Percentiles rank a stretch among this genome's conserved stretches.
phyloP scores from a whole-genome alignment of 1,140 invertebrate genomes.

The Ceratoteleas bidentatus region DNA sequence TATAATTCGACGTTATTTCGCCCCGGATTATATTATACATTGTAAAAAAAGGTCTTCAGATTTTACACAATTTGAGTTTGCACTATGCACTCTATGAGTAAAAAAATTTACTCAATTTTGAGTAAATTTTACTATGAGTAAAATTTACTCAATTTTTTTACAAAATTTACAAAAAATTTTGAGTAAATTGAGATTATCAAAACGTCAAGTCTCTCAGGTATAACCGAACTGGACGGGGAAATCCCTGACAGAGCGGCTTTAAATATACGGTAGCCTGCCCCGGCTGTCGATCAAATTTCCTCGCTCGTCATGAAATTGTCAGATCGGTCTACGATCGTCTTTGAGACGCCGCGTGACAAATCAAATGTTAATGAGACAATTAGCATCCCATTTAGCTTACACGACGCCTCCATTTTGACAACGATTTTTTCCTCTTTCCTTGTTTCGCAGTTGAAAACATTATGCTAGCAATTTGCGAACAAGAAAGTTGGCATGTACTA shows the following conservation, averaged over 20 bases:
- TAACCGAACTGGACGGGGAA: conserved; percentile 33
- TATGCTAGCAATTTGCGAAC: too few relatives aligned
- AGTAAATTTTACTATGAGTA: conserved; percentile 26
- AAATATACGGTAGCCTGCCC: conserved; percentile 48
- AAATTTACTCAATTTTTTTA: too few relatives aligned
- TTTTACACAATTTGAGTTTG: too few relatives aligned
- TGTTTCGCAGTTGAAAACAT: not conserved
- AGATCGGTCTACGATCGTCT: conserved; percentile 16
- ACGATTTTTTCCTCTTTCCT: not conserved
- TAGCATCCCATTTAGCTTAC: not conserved
- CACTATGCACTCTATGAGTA: too few relatives aligned
- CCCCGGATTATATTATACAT: conserved; percentile 9
- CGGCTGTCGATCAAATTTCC: conserved; percentile 55
- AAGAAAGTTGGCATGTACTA: too few relatives aligned
- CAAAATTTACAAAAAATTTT: too few relatives aligned
- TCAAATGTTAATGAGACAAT: conserved; percentile 35
- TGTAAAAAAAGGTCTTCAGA: too few relatives aligned
- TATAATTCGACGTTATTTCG: conserved; percentile 6
- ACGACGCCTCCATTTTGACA: not conserved
- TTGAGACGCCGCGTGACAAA: conserved; percentile 27
- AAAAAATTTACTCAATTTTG: too few relatives aligned
- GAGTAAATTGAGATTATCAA: too few relatives aligned
- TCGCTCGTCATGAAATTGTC: conserved; percentile 40
- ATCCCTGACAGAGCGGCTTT: conserved; percentile 59
- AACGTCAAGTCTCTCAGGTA: conserved; percentile 44